phyloP scores from a whole-genome alignment of 2,888 invertebrate genomes.

The Cetonia aurata region DNA sequence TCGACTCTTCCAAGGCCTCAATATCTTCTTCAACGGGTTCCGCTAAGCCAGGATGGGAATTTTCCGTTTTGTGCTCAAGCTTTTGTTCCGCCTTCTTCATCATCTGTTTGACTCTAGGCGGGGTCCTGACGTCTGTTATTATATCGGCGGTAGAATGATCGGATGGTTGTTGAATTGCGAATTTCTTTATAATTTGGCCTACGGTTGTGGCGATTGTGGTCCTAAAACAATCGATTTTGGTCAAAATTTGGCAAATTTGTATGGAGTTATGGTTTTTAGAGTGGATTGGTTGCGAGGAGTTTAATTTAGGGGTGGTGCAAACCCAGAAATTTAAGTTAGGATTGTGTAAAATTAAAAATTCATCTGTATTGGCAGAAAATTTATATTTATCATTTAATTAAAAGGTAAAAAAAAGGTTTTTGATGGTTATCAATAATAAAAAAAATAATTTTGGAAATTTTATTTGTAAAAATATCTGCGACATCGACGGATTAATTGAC shows the following conservation, averaged over 20 bases:
- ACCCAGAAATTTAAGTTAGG: too few relatives aligned
- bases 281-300: too few relatives aligned
- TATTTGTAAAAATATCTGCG: too few relatives aligned
- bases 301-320: too few relatives aligned
- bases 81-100: constrained; percentile 58
- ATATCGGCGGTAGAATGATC: constrained; percentile 62
- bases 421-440: too few relatives aligned
- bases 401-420: too few relatives aligned
- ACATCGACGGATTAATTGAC: too few relatives aligned
- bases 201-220: constrained; percentile 1
- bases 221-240: constrained; percentile 40
- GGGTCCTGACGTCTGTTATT: constrained; percentile 73
- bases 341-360: too few relatives aligned
- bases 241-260: constrained; percentile 5
- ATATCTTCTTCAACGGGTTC: constrained; percentile 62
- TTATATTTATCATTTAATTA: too few relatives aligned
- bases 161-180: neutral
- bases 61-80: constrained; percentile 53
- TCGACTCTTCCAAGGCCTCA: constrained; percentile 57
- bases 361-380: too few relatives aligned
- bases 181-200: constrained; percentile 23
- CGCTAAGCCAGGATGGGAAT: constrained; percentile 73
- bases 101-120: constrained; percentile 71
- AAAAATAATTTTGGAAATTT: too few relatives aligned
- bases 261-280: too few relatives aligned